These are phyloP conservation scores for Nemoura dubitans DNA, from an alignment of 2,888 invertebrate genomes.

Conservation along the genomic window DNA sequence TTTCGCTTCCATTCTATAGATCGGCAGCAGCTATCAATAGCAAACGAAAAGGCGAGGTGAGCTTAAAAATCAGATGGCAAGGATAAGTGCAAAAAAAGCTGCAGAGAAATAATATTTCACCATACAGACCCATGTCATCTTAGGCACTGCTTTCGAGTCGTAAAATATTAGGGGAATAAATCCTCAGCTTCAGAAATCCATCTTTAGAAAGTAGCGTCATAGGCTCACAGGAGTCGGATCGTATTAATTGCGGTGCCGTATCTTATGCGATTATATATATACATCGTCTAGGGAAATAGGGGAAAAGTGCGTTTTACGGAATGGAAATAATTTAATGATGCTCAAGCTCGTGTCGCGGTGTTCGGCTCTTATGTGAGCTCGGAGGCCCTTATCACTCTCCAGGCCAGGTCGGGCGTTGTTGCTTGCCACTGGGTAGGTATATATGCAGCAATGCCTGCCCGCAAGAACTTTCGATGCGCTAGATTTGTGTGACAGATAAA, in stretches of 20 bases:
- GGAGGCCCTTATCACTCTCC: neutral
- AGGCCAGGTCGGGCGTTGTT: neutral
- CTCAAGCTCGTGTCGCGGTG: neutral
- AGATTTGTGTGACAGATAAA: neutral
- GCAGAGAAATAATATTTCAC: neutral
- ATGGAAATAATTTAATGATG: constrained; percentile 29
- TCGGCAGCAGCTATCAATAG: neutral
- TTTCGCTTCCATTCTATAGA: neutral
- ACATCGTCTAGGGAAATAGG: constrained; percentile 1
- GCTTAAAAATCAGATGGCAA: neutral
- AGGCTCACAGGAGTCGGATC: neutral
- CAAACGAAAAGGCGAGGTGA: neutral
- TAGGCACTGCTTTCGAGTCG: neutral
- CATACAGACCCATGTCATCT: neutral
- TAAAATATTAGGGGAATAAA: neutral
- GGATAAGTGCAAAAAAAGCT: neutral
- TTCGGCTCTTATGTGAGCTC: neutral
- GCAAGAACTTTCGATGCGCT: neutral
- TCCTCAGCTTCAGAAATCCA: neutral
- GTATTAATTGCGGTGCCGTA: neutral
- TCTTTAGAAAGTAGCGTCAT: neutral
- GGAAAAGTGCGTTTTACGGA: constrained; percentile 19
- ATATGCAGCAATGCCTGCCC: neutral
- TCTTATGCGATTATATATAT: constrained; percentile 24
- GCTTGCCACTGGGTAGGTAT: neutral